Percentiles rank a stretch among this genome's conserved stretches.
Conservation (phyloP, 1,140 invertebrate genomes). For the Halictus rubicundus region DNA sequence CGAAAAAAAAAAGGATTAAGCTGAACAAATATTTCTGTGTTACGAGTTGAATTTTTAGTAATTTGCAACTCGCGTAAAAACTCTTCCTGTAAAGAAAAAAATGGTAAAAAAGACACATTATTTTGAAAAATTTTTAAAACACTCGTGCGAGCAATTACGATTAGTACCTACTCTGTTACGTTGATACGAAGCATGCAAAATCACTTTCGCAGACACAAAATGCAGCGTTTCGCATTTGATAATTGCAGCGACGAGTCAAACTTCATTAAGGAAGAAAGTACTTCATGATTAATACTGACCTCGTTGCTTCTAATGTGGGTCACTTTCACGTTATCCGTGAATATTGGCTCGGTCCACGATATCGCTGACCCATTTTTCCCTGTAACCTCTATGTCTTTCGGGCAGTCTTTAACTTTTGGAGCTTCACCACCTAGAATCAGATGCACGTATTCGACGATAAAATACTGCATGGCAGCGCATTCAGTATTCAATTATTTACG, state of each 20-base stretch:
- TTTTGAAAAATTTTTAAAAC: no score
- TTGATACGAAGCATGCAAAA: no score
- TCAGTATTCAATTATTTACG: no score
- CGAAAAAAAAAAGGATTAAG: no score
- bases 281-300: constrained; percentile 70
- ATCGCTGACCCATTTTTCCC: constrained; percentile 76
- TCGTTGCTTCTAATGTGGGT: constrained; percentile 79
- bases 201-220: no score
- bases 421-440: constrained; percentile 75
- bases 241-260: not conserved
- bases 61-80: no score
- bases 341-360: constrained; percentile 82
- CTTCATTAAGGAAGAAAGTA: not conserved
- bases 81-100: no score
- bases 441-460: constrained; percentile 4
- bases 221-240: not conserved
- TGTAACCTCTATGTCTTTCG: constrained; percentile 74
- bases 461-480: not conserved
- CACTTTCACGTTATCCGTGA: constrained; percentile 83
- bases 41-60: no score
- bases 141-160: not conserved
- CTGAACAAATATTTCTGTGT: no score
- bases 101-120: no score
- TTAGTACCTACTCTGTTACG: no score
- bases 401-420: constrained; percentile 77